phyloP scores from a whole-genome alignment of 1,140 invertebrate genomes.

The Aphelenchoides fujianensis region DNA sequence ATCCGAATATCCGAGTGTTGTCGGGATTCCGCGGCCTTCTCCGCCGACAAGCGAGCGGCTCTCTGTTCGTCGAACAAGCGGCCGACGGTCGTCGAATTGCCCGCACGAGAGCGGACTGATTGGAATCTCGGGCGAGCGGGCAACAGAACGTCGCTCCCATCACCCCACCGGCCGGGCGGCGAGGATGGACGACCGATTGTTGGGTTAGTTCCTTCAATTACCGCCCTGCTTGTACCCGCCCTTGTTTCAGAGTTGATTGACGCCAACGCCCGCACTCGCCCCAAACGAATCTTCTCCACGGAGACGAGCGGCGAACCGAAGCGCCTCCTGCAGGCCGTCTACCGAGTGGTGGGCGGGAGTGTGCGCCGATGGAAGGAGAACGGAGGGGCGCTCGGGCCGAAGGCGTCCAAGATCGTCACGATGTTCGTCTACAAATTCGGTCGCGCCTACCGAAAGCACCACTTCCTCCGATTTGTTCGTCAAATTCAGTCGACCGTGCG shows the following conservation, averaged over 20 bases:
- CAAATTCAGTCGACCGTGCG: constrained; percentile 10
- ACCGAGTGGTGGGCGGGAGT: background rate
- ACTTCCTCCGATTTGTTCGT: constrained; percentile 13
- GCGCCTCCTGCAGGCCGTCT: background rate
- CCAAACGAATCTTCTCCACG: background rate
- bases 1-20: no score
- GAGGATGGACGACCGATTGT: background rate
- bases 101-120: no score
- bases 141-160: no score
- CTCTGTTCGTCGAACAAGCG: no score
- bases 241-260: background rate
- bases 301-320: background rate
- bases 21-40: no score
- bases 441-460: constrained; percentile 21
- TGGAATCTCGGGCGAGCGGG: no score
- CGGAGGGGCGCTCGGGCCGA: background rate
- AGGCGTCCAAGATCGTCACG: constrained; percentile 16
- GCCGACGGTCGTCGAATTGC: no score
- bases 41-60: no score
- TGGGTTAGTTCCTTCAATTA: background rate
- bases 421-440: constrained; percentile 27
- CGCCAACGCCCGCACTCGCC: background rate
- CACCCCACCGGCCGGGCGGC: no score
- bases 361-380: background rate
- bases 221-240: background rate